These are phyloP conservation scores for Spodoptera litura DNA, from an alignment of 1,140 invertebrate genomes.

Conservation along the genomic window DNA sequence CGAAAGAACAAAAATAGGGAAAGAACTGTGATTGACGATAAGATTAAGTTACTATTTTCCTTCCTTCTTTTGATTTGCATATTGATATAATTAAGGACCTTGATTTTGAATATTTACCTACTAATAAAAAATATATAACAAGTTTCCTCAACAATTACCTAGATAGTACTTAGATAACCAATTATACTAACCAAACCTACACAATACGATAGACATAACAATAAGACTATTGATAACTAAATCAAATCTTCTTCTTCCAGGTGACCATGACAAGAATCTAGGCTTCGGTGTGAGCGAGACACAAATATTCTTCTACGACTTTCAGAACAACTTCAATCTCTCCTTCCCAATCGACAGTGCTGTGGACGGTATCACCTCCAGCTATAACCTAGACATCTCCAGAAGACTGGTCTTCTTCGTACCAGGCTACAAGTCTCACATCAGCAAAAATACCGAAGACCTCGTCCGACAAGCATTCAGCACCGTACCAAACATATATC, in stretches of 20 bases:
- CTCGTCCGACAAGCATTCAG: constrained; percentile 72
- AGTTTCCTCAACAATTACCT: too few relatives aligned
- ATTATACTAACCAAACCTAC: too few relatives aligned
- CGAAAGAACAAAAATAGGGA: too few relatives aligned
- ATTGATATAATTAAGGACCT: too few relatives aligned
- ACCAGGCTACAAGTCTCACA: constrained; percentile 77
- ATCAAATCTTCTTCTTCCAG: constrained; percentile 59
- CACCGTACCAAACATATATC: constrained; percentile 71
- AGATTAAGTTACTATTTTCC: too few relatives aligned
- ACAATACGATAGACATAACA: too few relatives aligned
- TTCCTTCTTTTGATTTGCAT: too few relatives aligned
- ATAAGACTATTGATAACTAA: too few relatives aligned
- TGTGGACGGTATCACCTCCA: constrained; percentile 58
- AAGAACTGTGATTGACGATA: too few relatives aligned
- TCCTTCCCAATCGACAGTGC: constrained; percentile 71
- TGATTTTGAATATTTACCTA: too few relatives aligned
- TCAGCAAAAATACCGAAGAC: constrained; percentile 70
- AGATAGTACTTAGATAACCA: too few relatives aligned
- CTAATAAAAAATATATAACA: too few relatives aligned
- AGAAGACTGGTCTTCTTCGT: constrained; percentile 74
- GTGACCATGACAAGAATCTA: constrained; percentile 71
- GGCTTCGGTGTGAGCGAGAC: constrained; percentile 69
- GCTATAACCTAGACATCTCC: constrained; percentile 70
- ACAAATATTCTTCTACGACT: constrained; percentile 76
- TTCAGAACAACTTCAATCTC: constrained; percentile 75